Base-by-base conservation (phyloP, 2,797 vertebrate genomes). In the Phataginus tetradactyla region DNA sequence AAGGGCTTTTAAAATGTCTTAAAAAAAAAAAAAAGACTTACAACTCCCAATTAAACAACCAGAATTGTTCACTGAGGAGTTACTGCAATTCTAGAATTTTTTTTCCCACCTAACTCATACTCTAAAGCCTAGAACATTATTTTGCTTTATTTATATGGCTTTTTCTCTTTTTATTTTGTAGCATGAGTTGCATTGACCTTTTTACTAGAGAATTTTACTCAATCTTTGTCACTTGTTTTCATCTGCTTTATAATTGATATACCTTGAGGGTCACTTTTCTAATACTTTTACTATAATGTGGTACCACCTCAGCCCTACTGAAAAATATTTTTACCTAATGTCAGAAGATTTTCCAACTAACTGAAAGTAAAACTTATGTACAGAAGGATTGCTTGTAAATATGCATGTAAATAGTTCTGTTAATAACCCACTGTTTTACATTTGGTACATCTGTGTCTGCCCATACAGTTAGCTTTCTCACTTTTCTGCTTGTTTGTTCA, bases 391-490 rank as follows among this genome's bases (percentile, higher is more conserved):
- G 69, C 63, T 81, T 99, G 98, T 99, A 98, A 98, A 98, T 99
- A 98, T 95, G 98, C 98, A 98, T 99, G 98, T 98, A 99, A 98
- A 98, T 98, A 99, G 97, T 98, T 98, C 97, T 98, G 96, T 98
- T 98, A 98, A 98, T 98, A 98, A 97, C 97, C 97, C 97, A 97
- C 85, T 98, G 98, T 98, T 98, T 97, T 4, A 98, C 98, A 97
- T 97, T 98, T 97, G 96, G 97, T 98, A 98, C 97, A 97, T 85
- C 98, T 98, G 96, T 98, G 98, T 98, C 98, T 98, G 98, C 98
- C 98, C 97, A 97, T 92, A 91, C 69, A 96, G 79, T 98, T 97
- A 98, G 97, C 95, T 97, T 97, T 96, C 96, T 98, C 95, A 97
- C 96, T 98, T 97, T 98, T 97, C 97, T 98, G 93, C 95, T 94